Conservation (phyloP, 2,113 vertebrate species). For the Seriola quinqueradiata region DNA sequence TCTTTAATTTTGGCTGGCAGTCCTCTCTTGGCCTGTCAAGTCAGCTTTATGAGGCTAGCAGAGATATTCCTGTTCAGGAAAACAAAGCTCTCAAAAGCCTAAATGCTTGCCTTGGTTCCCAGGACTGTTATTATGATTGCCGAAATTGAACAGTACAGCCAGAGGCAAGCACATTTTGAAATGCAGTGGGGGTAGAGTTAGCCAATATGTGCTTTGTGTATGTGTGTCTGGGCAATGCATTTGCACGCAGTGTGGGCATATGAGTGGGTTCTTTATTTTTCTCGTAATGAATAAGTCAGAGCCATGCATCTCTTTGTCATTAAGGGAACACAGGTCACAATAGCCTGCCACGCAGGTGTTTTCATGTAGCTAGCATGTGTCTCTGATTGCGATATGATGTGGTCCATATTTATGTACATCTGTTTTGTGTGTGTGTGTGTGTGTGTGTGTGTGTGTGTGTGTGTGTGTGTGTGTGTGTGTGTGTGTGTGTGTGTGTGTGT, state of each 20-base stretch:
- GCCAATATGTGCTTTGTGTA: conserved; percentile 42
- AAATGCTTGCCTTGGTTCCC: conserved; percentile 72
- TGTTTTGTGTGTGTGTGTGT: conserved; percentile 2
- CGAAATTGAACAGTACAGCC: conserved; percentile 54
- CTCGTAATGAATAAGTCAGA: conserved; percentile 5
- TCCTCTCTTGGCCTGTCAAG: conserved; percentile 71
- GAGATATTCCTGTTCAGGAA: conserved; percentile 75
- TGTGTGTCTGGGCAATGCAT: conserved; percentile 4
- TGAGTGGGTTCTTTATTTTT: conserved; percentile 23
- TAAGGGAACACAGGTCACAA: conserved; percentile 6
- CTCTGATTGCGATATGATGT: conserved; percentile 8
- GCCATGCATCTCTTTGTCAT: conserved; percentile 12
- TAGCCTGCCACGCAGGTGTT: background rate
- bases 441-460: conserved; percentile 12
- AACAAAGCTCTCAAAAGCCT: conserved; percentile 72
- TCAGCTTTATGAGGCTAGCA: conserved; percentile 65
- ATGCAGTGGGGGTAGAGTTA: conserved; percentile 42
- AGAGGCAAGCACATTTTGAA: conserved; percentile 65
- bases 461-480: conserved; percentile 2
- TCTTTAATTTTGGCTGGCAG: conserved; percentile 75
- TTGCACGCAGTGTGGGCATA: conserved; percentile 10
- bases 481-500: conserved; percentile 1
- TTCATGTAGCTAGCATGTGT: background rate
- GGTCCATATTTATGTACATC: background rate
- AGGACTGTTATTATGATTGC: conserved; percentile 72